Percentiles rank a stretch among this genome's conserved stretches.
Evolutionary conservation across 2,113 vertebrate genomes (phyloP).

Genomic region (Machaerirhynchus nigripectus): DNA sequence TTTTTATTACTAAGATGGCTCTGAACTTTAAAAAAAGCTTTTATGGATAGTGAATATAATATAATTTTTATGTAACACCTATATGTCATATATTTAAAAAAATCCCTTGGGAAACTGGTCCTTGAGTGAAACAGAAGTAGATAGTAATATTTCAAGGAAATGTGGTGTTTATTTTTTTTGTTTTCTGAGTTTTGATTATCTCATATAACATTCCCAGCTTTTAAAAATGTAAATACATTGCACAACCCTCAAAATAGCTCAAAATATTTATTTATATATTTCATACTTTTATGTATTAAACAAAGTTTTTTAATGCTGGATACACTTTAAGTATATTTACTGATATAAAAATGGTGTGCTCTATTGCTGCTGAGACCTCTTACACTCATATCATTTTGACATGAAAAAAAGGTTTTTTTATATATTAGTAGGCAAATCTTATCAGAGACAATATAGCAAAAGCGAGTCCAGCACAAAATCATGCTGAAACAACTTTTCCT

Average conservation of each 20-base stretch:
- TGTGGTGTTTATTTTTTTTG: background rate
- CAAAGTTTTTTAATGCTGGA: background rate
- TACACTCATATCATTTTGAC: background rate
- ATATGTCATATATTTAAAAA: background rate
- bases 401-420: background rate
- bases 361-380: background rate
- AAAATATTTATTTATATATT: background rate
- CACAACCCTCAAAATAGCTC: background rate
- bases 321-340: background rate
- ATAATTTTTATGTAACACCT: background rate
- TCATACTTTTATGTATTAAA: background rate
- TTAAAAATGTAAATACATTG: background rate
- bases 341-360: background rate
- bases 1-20: background rate
- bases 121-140: background rate
- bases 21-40: background rate
- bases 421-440: background rate
- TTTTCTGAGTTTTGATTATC: background rate
- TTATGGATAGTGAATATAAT: background rate
- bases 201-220: background rate
- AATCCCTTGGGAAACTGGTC: background rate
- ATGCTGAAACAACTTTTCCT: background rate
- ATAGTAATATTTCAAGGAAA: background rate
- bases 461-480: background rate
- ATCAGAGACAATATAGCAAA: background rate